A percentile compares a stretch with the other conserved stretches of the same genome.
Conservation (phyloP, 2,797 vertebrate genomes). For the Ispidina picta region DNA sequence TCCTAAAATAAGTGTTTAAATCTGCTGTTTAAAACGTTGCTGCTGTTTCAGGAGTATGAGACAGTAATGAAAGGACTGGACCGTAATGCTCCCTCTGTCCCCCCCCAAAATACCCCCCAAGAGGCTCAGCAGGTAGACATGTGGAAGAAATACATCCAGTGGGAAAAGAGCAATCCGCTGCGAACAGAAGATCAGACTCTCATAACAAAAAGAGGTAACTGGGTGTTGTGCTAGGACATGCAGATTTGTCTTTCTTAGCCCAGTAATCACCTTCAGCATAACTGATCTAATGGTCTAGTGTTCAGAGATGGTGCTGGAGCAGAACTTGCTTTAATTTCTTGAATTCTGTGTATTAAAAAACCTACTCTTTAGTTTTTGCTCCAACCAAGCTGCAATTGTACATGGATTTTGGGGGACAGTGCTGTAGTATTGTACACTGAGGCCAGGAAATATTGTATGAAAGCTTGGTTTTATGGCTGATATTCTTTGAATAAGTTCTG, state of each 20-base stretch:
- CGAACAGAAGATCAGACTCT: conserved; percentile 98
- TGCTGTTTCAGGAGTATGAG: conserved; percentile 90
- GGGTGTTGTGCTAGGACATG: accelerated
- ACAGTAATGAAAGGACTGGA: conserved; percentile 99
- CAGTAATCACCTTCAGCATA: accelerated
- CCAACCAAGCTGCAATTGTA: too few relatives aligned
- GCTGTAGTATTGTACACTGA: too few relatives aligned
- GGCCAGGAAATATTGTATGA: too few relatives aligned
- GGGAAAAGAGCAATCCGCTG: conserved; percentile 98
- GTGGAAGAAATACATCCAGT: conserved; percentile 99
- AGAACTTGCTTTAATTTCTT: too few relatives aligned
- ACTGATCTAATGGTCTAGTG: not conserved
- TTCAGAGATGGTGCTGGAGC: not conserved
- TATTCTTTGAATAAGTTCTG: too few relatives aligned
- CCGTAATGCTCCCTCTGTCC: conserved; percentile 96
- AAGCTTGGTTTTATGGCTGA: too few relatives aligned
- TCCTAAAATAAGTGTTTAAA: not conserved
- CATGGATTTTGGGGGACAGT: too few relatives aligned
- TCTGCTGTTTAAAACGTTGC: not conserved
- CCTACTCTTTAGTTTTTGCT: too few relatives aligned
- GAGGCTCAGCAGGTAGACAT: conserved; percentile 98
- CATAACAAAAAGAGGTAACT: conserved; percentile 96
- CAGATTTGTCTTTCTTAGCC: not conserved
- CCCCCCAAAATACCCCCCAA: conserved; percentile 96
- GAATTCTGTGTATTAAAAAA: too few relatives aligned